These are phyloP conservation scores for Bombus confusus DNA, from an alignment of 1,140 invertebrate genomes.

Conservation along the genomic window DNA sequence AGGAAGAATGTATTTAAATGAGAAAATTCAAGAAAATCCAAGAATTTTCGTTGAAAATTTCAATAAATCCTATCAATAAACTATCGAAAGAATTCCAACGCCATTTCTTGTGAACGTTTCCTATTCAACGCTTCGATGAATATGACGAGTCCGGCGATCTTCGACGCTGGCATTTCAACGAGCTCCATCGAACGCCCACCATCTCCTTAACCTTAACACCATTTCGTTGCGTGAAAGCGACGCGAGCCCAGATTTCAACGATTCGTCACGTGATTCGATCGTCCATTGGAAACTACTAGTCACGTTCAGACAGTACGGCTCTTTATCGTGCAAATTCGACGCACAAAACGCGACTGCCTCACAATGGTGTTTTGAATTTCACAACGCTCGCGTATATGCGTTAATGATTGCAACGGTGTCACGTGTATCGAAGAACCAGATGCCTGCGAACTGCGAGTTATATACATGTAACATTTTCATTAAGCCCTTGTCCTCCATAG, in stretches of 20 bases:
- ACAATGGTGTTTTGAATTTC: slow-evolving; percentile 35
- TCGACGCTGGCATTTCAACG: background rate
- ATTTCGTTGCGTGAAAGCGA: slow-evolving; percentile 4
- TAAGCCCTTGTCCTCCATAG: slow-evolving; percentile 37
- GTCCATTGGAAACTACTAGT: background rate
- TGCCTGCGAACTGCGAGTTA: slow-evolving; percentile 4
- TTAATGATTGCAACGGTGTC: background rate
- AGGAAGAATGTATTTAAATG: background rate
- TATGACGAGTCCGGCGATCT: background rate
- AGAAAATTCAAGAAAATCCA: too few relatives aligned
- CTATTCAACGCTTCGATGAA: too few relatives aligned
- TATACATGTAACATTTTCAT: slow-evolving; percentile 25
- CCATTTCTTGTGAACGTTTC: too few relatives aligned
- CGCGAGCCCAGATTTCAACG: background rate
- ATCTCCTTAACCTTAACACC: slow-evolving; percentile 31
- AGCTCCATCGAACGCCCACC: background rate
- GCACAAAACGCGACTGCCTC: background rate
- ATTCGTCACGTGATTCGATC: background rate
- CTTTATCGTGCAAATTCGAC: slow-evolving; percentile 21
- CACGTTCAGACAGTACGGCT: background rate
- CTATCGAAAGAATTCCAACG: background rate
- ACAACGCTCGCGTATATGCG: background rate
- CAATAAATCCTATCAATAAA: background rate
- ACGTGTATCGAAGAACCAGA: slow-evolving; percentile 16
- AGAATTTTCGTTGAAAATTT: too few relatives aligned